These are phyloP conservation scores for Darevskia mixta DNA, from an alignment of 2,797 vertebrate species.

Conservation along the genomic window DNA sequence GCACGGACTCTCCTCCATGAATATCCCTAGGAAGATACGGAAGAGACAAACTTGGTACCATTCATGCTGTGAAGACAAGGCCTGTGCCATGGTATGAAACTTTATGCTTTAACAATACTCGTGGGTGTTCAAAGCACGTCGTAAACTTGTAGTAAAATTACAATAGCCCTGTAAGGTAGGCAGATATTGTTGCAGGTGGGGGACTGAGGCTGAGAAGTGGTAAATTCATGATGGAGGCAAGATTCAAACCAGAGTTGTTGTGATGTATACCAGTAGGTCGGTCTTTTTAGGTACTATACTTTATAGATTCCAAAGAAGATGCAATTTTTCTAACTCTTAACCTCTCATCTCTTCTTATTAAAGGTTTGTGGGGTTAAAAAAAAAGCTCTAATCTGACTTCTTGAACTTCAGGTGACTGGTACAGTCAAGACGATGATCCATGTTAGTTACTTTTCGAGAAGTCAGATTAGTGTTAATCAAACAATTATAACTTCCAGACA, in stretches of 20 bases:
- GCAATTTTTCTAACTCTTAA: neutral
- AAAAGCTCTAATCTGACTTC: too few species aligned
- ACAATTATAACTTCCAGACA: conserved; percentile 7
- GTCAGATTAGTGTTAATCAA: neutral
- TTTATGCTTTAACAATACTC: neutral
- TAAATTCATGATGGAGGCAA: neutral
- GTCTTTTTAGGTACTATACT: neutral
- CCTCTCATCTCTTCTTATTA: neutral
- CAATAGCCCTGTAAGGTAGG: neutral
- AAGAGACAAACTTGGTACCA: neutral
- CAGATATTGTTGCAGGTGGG: neutral
- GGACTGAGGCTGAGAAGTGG: neutral
- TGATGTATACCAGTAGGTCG: neutral
- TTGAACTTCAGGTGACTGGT: neutral
- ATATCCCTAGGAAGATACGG: neutral
- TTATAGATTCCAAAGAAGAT: neutral
- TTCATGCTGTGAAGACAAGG: neutral
- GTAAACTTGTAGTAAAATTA: neutral
- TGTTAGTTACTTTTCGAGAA: conserved; percentile 1
- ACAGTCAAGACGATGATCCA: neutral
- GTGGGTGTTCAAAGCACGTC: neutral
- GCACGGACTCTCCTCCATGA: neutral
- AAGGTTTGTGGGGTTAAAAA: neutral
- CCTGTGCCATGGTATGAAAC: neutral
- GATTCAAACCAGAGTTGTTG: neutral